Evolutionary conservation across 2,888 invertebrate species (phyloP).

Genomic region (Liopterus haemorrhoidalis): DNA sequence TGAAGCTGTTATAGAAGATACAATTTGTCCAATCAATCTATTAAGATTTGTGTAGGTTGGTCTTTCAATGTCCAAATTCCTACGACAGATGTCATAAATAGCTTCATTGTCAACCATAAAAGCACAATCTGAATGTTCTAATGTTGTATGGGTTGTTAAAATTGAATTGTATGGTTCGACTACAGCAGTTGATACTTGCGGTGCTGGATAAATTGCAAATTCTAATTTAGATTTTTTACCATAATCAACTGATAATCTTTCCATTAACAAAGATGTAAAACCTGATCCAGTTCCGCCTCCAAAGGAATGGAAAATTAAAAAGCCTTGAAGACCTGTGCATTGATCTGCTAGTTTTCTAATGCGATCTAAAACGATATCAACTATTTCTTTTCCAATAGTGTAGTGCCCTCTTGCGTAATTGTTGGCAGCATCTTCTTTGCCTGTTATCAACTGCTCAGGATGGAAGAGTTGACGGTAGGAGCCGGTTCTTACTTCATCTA

Average conservation of each 20-base stretch:
- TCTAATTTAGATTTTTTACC: conserved; percentile 76
- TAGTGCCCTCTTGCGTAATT: conserved; percentile 81
- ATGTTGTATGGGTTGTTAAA: conserved; percentile 55
- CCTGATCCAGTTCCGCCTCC: conserved; percentile 76
- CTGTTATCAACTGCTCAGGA: conserved; percentile 70
- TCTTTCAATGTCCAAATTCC: conserved; percentile 55
- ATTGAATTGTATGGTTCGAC: conserved; percentile 61
- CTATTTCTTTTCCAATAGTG: conserved; percentile 69
- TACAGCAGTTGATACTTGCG: conserved; percentile 46
- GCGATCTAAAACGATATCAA: conserved; percentile 61
- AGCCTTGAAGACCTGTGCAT: conserved; percentile 69
- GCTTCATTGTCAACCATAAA: conserved; percentile 51
- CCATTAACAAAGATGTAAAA: conserved; percentile 76
- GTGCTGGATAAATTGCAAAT: conserved; percentile 80
- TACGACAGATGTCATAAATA: conserved; percentile 52
- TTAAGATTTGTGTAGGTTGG: conserved; percentile 61
- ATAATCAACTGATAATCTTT: conserved; percentile 68
- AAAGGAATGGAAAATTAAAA: conserved; percentile 77
- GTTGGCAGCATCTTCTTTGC: conserved; percentile 80
- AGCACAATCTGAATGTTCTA: conserved; percentile 56
- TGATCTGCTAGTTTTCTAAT: conserved; percentile 67
- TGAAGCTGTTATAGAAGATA: conserved; percentile 55
- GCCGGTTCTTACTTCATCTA: conserved; percentile 53
- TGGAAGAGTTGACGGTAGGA: conserved; percentile 57
- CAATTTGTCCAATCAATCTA: conserved; percentile 52